These are phyloP conservation scores for Poicephalus meyeri DNA, from an alignment of 2,113 vertebrate genomes.

Conservation along the genomic window DNA sequence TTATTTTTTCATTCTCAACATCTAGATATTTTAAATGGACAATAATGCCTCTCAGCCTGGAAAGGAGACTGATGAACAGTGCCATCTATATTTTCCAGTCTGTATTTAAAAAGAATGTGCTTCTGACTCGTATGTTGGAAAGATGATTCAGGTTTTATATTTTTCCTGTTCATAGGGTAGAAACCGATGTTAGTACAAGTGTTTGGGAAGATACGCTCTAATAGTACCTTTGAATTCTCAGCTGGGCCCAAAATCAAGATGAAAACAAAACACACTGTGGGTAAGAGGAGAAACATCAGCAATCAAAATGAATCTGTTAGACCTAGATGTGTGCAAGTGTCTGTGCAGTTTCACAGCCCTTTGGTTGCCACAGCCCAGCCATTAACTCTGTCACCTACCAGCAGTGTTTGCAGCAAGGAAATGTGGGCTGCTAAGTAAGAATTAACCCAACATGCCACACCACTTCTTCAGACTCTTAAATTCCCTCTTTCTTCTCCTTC, in stretches of 20 bases:
- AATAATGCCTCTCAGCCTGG: background rate
- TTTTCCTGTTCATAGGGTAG: background rate
- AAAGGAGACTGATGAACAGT: background rate
- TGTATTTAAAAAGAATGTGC: background rate
- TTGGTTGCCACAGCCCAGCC: background rate
- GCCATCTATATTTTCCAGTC: background rate
- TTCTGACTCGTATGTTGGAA: background rate
- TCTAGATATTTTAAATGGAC: background rate
- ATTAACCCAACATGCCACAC: background rate
- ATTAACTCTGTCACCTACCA: background rate
- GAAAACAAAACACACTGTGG: background rate
- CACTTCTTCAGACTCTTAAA: background rate
- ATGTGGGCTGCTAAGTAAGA: background rate
- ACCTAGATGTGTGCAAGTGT: background rate
- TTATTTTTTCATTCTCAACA: background rate
- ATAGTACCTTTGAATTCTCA: background rate
- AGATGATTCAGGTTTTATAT: slow-evolving; percentile 7
- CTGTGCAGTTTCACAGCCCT: background rate
- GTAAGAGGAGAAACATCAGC: background rate
- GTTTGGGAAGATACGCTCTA: background rate
- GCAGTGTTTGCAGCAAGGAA: background rate
- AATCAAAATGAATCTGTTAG: background rate
- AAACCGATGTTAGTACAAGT: background rate
- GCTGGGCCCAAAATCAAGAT: slow-evolving; percentile 10
- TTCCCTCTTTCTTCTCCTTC: background rate